Evolutionary conservation across 2,797 vertebrate genomes (phyloP).

Genomic region (Rousettus madagascariensis): DNA sequence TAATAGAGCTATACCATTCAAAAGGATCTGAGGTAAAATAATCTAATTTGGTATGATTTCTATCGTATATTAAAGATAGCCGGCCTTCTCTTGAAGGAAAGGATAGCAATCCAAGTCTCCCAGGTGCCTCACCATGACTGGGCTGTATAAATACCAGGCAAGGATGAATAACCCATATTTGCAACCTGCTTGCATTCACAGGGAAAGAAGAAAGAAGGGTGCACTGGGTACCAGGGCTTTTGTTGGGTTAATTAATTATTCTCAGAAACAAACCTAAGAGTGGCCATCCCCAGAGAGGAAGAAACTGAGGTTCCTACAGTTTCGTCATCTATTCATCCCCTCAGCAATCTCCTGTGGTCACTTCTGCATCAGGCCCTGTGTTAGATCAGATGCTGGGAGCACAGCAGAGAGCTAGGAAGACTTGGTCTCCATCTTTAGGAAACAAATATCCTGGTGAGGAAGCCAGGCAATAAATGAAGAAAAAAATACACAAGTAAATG

Average conservation of each 20-base stretch:
- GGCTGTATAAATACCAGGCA: not conserved
- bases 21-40: slow-evolving; percentile 61
- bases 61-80: slow-evolving; percentile 40
- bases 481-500: not conserved
- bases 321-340: not conserved
- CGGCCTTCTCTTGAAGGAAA: slow-evolving; percentile 3
- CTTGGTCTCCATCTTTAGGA: not conserved
- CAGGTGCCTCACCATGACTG: not conserved
- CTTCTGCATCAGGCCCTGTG: not conserved
- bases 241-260: not conserved
- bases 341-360: not conserved
- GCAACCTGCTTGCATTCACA: not conserved
- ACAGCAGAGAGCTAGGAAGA: not conserved
- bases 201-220: not conserved
- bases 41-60: slow-evolving; percentile 69
- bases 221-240: not conserved
- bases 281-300: not conserved
- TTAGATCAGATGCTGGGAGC: not conserved
- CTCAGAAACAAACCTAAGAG: not conserved
- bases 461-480: not conserved
- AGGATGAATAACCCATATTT: not conserved
- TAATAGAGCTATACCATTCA: slow-evolving; percentile 63
- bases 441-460: not conserved
- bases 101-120: not conserved
- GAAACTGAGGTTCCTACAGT: not conserved